These are phyloP conservation scores for Scolopax mira DNA, from an alignment of 2,113 vertebrate genomes.

Conservation along the genomic window DNA sequence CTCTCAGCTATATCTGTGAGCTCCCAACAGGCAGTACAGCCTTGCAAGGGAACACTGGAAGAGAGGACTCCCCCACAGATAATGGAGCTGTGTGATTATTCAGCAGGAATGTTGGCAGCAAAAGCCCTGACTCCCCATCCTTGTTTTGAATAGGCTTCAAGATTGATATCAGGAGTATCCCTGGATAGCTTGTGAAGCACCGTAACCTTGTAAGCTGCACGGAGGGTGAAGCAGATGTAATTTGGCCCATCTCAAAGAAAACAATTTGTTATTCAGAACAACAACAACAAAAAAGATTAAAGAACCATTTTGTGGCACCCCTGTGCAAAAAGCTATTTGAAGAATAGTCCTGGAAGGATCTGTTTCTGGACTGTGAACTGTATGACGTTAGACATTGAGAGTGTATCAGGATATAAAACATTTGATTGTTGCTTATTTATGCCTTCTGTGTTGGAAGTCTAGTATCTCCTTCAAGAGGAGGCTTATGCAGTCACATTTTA, in stretches of 20 bases:
- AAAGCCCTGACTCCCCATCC: conserved; percentile 58
- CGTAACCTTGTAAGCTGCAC: neutral
- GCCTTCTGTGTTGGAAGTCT: neutral
- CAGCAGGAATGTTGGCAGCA: conserved; percentile 73
- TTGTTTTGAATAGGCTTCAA: conserved; percentile 65
- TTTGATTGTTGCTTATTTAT: neutral
- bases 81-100: conserved; percentile 66
- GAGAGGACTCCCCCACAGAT: conserved; percentile 64
- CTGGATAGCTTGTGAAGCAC: conserved; percentile 43
- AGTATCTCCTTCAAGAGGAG: neutral
- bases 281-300: neutral
- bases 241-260: conserved; percentile 55
- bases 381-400: neutral
- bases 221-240: conserved; percentile 22
- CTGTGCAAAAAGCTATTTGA: conserved; percentile 4
- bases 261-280: conserved; percentile 58
- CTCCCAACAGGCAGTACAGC: conserved; percentile 32
- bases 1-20: conserved; percentile 18
- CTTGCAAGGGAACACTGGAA: neutral
- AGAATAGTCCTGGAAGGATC: neutral
- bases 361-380: conserved; percentile 12
- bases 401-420: neutral
- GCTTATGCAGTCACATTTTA: neutral
- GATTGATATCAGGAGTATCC: conserved; percentile 69
- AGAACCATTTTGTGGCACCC: neutral